Evolutionary conservation across 2,888 invertebrate genomes (phyloP).

Genomic region (Ichneumoninae sp.): DNA sequence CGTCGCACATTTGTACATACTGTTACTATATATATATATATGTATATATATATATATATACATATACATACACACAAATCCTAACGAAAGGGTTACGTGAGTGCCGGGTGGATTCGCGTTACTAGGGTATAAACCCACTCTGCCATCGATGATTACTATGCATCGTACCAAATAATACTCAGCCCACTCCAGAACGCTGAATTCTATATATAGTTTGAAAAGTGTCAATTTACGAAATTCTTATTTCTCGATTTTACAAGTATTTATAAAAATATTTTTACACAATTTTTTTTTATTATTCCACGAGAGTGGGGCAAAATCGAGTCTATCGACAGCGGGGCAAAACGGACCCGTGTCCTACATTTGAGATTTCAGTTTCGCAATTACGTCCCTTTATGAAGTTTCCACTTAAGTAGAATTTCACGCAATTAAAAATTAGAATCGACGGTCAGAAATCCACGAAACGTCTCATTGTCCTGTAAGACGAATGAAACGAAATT

Average conservation of each 20-base stretch:
- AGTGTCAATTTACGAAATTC: neutral
- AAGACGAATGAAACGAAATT: no score
- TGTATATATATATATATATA: slow-evolving; percentile 8
- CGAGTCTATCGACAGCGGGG: no score
- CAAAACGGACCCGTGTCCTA: no score
- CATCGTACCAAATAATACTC: slow-evolving; percentile 7
- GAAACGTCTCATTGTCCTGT: no score
- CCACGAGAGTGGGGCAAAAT: no score
- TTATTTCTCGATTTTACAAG: neutral
- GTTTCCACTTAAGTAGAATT: no score
- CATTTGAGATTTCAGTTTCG: no score
- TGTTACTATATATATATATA: slow-evolving; percentile 14
- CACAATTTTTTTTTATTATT: neutral
- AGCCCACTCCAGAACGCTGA: neutral
- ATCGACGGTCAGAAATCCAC: no score
- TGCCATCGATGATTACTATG: slow-evolving; percentile 43
- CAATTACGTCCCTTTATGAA: no score
- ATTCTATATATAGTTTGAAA: neutral
- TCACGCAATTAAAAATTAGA: no score
- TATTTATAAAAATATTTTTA: neutral
- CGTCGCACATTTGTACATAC: slow-evolving; percentile 52
- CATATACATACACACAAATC: slow-evolving; percentile 18
- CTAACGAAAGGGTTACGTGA: slow-evolving; percentile 52
- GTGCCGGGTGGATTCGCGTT: slow-evolving; percentile 33
- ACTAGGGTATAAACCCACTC: slow-evolving; percentile 29